Conservation (phyloP, 2,113 vertebrate species). For the Nannobrachium achirus region DNA sequence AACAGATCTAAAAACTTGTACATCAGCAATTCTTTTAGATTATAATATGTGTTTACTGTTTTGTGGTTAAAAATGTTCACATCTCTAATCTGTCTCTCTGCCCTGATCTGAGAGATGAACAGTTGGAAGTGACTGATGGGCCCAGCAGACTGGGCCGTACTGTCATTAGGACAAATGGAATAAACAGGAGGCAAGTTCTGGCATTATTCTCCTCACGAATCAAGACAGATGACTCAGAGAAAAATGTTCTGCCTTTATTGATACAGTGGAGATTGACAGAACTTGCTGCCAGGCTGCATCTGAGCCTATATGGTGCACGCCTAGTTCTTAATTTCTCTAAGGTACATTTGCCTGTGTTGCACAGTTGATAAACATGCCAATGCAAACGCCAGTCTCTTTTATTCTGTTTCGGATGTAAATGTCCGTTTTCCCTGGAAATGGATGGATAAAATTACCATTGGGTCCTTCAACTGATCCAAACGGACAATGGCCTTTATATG, state of each 20-base stretch:
- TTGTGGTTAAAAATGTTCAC: too few species aligned
- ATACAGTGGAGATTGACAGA: neutral
- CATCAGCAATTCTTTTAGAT: neutral
- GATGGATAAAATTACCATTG: slow-evolving; percentile 15
- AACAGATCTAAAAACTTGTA: neutral
- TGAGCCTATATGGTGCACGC: too few species aligned
- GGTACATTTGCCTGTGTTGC: slow-evolving; percentile 35
- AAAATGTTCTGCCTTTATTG: neutral
- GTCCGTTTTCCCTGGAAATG: neutral
- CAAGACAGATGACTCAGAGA: too few species aligned
- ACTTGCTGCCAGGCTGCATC: neutral
- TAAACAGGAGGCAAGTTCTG: slow-evolving; percentile 27
- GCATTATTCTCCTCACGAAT: slow-evolving; percentile 19
- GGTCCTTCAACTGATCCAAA: slow-evolving; percentile 27
- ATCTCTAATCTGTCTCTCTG: too few species aligned
- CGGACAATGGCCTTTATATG: neutral
- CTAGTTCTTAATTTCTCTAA: slow-evolving; percentile 23
- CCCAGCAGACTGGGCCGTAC: slow-evolving; percentile 43
- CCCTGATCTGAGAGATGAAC: neutral
- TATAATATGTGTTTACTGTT: too few species aligned
- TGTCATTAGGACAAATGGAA: slow-evolving; percentile 56
- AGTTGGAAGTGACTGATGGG: slow-evolving; percentile 48
- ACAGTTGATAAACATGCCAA: slow-evolving; percentile 9
- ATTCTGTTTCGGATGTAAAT: slow-evolving; percentile 12
- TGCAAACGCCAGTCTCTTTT: slow-evolving; percentile 29